Base-by-base conservation (phyloP, 2,797 vertebrate species). In the Dipus sagitta region DNA sequence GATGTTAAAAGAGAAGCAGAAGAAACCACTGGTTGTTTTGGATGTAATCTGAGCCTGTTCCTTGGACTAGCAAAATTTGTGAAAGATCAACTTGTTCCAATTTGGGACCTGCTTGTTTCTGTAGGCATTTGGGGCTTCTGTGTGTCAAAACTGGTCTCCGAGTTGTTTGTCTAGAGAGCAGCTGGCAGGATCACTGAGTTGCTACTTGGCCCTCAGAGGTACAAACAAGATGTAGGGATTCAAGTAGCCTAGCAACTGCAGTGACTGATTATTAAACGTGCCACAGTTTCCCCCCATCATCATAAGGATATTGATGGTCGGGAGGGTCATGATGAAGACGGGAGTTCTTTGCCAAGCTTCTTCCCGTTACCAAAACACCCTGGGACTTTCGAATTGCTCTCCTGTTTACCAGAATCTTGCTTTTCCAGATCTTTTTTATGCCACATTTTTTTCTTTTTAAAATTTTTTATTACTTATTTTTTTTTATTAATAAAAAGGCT, bases 31-130 rank as follows among this genome's bases (percentile, higher is more conserved):
- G 90, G 23, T 47, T 95, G 86, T 97, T 95, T 92, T 94, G 94
- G 71, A 94, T 95, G 94, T 95, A 96, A 97, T 84, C 47, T 62
- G 95, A 97, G 81, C 71, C 81, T 78, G 84, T 95, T 95, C 93
- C 96, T 93, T 92, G 92, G 92, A 93, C 86, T 80, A 92, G 81
- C 10, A 68, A 77, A 91, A 94, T 79, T 70, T 87, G 81, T 95
- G 91, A 86, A 94, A 96, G 92, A 91, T 90, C 92, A 95, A 84
- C 75, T 67, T 86, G 88, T 93, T 96, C 52, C 71, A 76, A 52
- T 94, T 96, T 92, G 83, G 89, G 83, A 79, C 74, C 82, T 54
- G 67, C 86, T 92, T 93, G 86, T 92, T 96, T 95, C 94, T 93
- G 47, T 28, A 81, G 94, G 18, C 58, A 84, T 76, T n/a, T 6